Conservation (phyloP, 2,113 vertebrate genomes). For the Ciconia boyciana region DNA sequence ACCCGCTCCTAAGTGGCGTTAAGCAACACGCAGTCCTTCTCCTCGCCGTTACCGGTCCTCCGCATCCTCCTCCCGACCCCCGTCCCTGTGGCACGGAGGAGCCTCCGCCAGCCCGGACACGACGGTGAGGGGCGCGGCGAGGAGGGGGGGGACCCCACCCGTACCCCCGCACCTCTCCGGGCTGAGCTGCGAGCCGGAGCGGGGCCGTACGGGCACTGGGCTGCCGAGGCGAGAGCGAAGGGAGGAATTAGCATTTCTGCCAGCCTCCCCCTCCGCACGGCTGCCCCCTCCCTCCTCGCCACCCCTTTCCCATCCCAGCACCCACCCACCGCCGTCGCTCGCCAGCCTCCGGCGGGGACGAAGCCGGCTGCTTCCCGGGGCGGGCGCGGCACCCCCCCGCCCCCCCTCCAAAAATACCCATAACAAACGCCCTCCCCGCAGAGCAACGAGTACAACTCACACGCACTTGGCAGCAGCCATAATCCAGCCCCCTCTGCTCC, state of each 20-base stretch:
- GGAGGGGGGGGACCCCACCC: not conserved
- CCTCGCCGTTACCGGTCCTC: conserved; percentile 10
- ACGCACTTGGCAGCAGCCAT: not conserved
- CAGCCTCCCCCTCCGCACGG: conserved; percentile 4
- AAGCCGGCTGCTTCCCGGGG: not conserved
- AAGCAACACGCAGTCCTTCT: conserved; percentile 12
- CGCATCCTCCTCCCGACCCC: conserved; percentile 18
- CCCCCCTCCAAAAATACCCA: not conserved
- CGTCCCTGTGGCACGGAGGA: conserved; percentile 56
- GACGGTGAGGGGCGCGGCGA: not conserved
- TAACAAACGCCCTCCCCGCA: not conserved
- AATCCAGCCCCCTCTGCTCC: not conserved
- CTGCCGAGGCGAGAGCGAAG: not conserved
- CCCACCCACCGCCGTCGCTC: not conserved
- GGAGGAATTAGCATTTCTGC: conserved; percentile 45
- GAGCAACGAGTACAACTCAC: not conserved
- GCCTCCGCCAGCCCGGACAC: not conserved
- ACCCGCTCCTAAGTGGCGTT: conserved; percentile 46
- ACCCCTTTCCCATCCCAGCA: conserved; percentile 5
- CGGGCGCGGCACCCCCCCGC: not conserved
- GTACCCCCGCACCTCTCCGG: not conserved
- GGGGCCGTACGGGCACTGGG: conserved; percentile 25
- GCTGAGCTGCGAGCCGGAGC: conserved; percentile 4
- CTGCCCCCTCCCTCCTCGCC: conserved; percentile 5
- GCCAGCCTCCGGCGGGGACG: not conserved